Base-by-base conservation (phyloP, 1,140 invertebrate genomes). In the Hycleus cichorii region DNA sequence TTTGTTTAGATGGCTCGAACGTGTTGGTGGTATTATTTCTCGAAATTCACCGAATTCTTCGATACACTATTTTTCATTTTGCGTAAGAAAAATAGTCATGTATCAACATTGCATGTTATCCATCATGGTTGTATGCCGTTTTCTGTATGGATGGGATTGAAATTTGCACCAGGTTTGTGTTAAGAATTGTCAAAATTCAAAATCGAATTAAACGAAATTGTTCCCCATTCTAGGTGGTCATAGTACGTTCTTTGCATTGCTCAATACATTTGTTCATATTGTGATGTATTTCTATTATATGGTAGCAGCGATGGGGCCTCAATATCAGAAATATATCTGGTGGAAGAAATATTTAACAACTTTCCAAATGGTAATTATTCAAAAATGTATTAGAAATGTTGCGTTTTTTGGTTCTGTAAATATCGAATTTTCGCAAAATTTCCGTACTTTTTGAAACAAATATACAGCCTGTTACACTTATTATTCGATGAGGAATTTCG, bases 1-100 rank as follows among this genome's bases (percentile, higher is more conserved):
- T 39, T 39, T 39, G 9, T 77, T 57, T 65, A 92, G 89, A 96
- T 96, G 90, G 91, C 91, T 3, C 83, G 84, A 62, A 92, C 89
- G 26, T 90, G 93, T 71, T 97, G 93, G 92, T 95, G 92, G 93
- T 98, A 97, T 74, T 98, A 95, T 77, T 91, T 97, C 77, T 95
- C 93, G 62, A 98, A 97, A 77, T 94, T 94, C 75, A 90, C 94
- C 55, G 95, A 98, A 76, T 96, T 97, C 80, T 87, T 95, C 71
- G 95, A 98, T 79, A 97, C 95, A 53, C 78, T 94, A 63, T 95
- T 94, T 81, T 94, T 94, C 77, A 87, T 94, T 66, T 75, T 93
- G 65, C 82, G 91, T 64, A 94, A 93, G 76, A 97, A 97, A 80
- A 90, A 87, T 72, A 85, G 90, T 72, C 93, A 97, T 70, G 89